These are phyloP conservation scores for Antennarius striatus DNA, from an alignment of 2,113 vertebrate species.

Conservation along the genomic window DNA sequence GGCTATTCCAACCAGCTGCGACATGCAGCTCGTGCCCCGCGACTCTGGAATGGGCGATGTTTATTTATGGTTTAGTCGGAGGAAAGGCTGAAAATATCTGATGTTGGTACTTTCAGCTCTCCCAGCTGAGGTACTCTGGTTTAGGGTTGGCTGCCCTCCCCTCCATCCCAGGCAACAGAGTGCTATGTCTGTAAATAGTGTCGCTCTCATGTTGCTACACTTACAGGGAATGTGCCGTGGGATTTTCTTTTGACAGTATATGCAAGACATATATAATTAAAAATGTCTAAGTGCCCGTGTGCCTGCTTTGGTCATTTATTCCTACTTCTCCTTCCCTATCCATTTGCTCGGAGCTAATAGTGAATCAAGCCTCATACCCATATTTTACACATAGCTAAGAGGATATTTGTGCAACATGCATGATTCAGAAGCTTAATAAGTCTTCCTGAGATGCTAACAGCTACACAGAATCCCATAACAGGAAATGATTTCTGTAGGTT, in stretches of 20 bases:
- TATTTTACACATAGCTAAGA: conserved; percentile 26
- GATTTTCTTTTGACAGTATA: conserved; percentile 60
- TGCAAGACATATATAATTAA: conserved; percentile 77
- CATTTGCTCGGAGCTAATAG: conserved; percentile 43
- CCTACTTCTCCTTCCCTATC: conserved; percentile 31
- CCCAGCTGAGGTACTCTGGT: conserved; percentile 50
- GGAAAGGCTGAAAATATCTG: conserved; percentile 61
- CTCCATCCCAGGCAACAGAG: conserved; percentile 24
- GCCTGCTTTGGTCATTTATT: conserved; percentile 36
- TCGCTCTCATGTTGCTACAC: conserved; percentile 59
- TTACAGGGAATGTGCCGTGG: conserved; percentile 41
- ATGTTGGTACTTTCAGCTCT: conserved; percentile 60
- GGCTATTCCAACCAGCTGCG: conserved; percentile 63
- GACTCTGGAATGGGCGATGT: conserved; percentile 62
- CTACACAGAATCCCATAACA: too few species aligned
- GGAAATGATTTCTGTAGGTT: too few species aligned
- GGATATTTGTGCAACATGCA: conserved; percentile 26
- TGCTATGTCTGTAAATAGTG: conserved; percentile 57
- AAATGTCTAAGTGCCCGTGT: conserved; percentile 69
- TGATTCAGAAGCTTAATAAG: conserved; percentile 45
- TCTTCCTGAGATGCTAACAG: too few species aligned
- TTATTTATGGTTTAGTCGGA: conserved; percentile 68
- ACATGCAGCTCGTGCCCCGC: conserved; percentile 57
- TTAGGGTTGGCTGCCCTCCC: conserved; percentile 23
- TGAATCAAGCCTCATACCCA: conserved; percentile 8